These are phyloP conservation scores for Lithophane leautieri DNA, from an alignment of 2,888 invertebrate species.

Conservation along the genomic window DNA sequence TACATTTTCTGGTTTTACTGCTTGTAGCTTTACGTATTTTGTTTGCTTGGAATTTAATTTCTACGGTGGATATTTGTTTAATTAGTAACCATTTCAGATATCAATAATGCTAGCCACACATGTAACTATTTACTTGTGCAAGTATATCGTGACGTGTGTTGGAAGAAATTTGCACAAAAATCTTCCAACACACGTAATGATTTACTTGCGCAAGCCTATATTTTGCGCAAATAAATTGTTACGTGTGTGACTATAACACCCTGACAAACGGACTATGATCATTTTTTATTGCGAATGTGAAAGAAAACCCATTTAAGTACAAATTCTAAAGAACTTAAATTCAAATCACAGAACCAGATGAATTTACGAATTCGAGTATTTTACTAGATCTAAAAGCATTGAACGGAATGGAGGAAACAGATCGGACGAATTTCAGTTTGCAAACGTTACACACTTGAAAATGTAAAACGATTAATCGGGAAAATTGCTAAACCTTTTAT, in stretches of 20 bases:
- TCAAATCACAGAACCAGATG: constrained; percentile 20
- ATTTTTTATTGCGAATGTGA: background rate
- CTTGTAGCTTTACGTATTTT: background rate
- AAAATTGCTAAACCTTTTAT: constrained; percentile 29
- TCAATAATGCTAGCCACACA: too few species aligned
- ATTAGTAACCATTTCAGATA: background rate
- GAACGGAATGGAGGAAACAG: constrained; percentile 22
- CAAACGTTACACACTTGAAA: constrained; percentile 27
- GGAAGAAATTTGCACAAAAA: too few species aligned
- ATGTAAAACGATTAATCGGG: constrained; percentile 16
- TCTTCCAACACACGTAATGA: too few species aligned
- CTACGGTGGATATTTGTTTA: background rate
- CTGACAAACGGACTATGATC: too few species aligned
- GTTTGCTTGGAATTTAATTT: background rate
- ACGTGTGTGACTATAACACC: too few species aligned
- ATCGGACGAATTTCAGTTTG: constrained; percentile 23
- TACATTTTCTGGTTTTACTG: background rate
- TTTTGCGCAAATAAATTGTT: too few species aligned
- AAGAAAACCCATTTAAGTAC: background rate
- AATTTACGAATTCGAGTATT: constrained; percentile 53
- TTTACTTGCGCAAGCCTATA: too few species aligned
- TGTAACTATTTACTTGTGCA: too few species aligned
- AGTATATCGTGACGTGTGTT: too few species aligned
- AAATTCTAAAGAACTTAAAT: constrained; percentile 17
- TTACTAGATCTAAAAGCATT: constrained; percentile 38